phyloP scores from a whole-genome alignment of 2,888 invertebrate genomes.

The Caenorhabditis sulstoni region DNA sequence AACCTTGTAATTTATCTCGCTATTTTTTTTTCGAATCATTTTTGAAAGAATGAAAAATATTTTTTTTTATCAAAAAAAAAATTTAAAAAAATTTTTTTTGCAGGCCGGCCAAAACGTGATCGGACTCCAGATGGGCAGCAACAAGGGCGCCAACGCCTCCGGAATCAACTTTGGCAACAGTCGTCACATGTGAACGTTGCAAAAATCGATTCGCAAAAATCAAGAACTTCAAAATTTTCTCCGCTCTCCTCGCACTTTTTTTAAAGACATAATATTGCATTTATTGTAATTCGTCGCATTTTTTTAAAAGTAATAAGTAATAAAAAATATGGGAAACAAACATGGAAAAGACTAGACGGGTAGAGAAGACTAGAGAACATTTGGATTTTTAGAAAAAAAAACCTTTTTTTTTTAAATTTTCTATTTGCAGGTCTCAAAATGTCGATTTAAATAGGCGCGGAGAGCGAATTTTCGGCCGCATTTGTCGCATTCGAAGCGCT shows the following conservation, averaged over 20 bases:
- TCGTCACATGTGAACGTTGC: constrained; percentile 85
- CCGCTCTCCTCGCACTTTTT: too few relatives aligned
- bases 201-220: too few relatives aligned
- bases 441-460: constrained; percentile 93
- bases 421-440: constrained; percentile 81
- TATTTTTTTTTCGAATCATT: too few relatives aligned
- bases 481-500: constrained; percentile 88
- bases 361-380: not conserved
- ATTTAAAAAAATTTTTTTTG: not conserved
- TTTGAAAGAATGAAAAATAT: too few relatives aligned
- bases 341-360: constrained; percentile 12
- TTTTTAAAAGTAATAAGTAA: not conserved
- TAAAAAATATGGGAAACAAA: not conserved
- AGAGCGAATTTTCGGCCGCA: constrained; percentile 93
- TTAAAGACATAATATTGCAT: constrained; percentile 3
- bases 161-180: constrained; percentile 98
- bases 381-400: not conserved
- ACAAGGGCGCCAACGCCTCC: constrained; percentile 96
- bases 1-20: too few relatives aligned
- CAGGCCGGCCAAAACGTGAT: constrained; percentile 85
- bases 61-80: too few relatives aligned
- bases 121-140: constrained; percentile 92
- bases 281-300: constrained; percentile 38
- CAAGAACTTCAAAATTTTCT: too few relatives aligned
- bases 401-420: not conserved